Evolutionary conservation across 1,140 invertebrate species (phyloP).

Genomic region (Drosophila eugracilis): DNA sequence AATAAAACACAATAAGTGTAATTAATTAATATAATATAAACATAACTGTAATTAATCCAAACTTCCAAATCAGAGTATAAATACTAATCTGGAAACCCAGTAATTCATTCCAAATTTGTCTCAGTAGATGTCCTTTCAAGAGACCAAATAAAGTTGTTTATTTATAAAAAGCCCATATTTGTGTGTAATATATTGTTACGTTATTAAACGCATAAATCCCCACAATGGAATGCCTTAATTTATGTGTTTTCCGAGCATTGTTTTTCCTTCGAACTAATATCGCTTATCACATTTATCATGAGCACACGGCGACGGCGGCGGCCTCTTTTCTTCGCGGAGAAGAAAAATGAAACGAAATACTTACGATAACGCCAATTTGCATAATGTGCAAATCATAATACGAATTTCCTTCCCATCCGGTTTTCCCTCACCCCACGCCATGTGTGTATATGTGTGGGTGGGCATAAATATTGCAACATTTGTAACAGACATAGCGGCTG

Average conservation of each 20-base stretch:
- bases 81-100: too few relatives aligned
- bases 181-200: constrained; percentile 12
- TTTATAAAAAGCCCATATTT: constrained; percentile 7
- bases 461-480: constrained; percentile 82
- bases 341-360: constrained; percentile 55
- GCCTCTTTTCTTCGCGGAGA: constrained; percentile 26
- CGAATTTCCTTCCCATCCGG: constrained; percentile 50
- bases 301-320: constrained; percentile 62
- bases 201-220: constrained; percentile 39
- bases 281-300: constrained; percentile 80
- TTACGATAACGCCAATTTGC: constrained; percentile 80
- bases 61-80: too few relatives aligned
- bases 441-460: too few relatives aligned
- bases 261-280: constrained; percentile 61
- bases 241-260: constrained; percentile 53
- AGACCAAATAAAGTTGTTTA: constrained; percentile 4
- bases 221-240: constrained; percentile 47
- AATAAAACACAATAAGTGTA: too few relatives aligned
- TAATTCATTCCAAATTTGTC: neutral
- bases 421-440: neutral
- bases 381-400: constrained; percentile 83
- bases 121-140: neutral
- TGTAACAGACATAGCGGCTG: constrained; percentile 73
- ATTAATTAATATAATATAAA: too few relatives aligned
- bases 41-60: too few relatives aligned